Base-by-base conservation (phyloP, 2,888 invertebrate genomes). In the Papilio demoleus region DNA sequence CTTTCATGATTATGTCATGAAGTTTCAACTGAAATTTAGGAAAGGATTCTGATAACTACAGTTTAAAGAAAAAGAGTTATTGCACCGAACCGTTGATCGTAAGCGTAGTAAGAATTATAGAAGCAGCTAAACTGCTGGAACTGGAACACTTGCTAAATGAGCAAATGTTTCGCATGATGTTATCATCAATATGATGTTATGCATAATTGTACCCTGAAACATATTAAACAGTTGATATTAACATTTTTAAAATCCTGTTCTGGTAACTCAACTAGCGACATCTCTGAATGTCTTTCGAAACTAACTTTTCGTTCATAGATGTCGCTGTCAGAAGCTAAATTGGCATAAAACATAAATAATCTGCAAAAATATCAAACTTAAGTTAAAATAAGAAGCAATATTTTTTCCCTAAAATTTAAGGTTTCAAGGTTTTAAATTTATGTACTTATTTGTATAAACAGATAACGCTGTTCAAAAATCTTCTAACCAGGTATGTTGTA, bases 271-370 rank as follows among this genome's bases (percentile, higher is more conserved):
- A 45, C 50, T 68, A 60, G 68, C 27, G 75, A 53, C 75, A 73
- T 72, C 74, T 74, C 64, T 58, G n/a, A 59, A 40, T 36, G 36
- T 65, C 9, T 34, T 53, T 24, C 14, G 14, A 17, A 73, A 65
- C 19, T 62, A 71, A 72, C 72, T 74, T 70, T 69, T 75, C 70
- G 42, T 64, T n/a, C n/a, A 65, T 61, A 75, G 75, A 71, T 75
- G 75, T 71, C 74, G 71, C 56, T 58, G 31, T 56, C 2, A 3
- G 6, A 6, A 4, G 5, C 0, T n/a, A 3, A 17, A 17, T 9
- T 24, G 1, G 27, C 27, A 6, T 9, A 14, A 8, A 22, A n/a
- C 5, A 19, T 4, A 14, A 19, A 19, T 11, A 19, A 34, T 47
- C n/a, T n/a, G n/a, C n/a, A n/a, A n/a, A n/a, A n/a, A n/a, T n/a